Evolutionary conservation across 2,113 vertebrate genomes (phyloP).

Genomic region (Archilochus colubris): DNA sequence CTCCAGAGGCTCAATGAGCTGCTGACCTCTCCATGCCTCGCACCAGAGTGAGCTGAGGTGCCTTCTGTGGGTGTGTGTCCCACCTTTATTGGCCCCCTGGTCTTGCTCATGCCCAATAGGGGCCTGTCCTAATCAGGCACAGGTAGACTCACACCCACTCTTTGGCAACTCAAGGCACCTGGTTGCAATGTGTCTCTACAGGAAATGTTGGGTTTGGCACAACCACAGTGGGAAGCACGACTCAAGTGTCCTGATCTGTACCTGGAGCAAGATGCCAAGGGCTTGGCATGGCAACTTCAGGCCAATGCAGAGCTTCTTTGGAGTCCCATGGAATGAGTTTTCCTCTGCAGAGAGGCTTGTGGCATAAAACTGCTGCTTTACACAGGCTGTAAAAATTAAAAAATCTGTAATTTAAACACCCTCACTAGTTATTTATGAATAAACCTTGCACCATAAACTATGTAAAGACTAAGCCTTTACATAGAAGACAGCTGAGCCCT

Average conservation of each 20-base stretch:
- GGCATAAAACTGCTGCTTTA: neutral
- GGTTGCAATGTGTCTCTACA: too few relatives aligned
- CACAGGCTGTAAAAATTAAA: neutral
- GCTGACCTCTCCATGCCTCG: too few relatives aligned
- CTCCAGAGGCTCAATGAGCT: too few relatives aligned
- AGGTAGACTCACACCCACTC: too few relatives aligned
- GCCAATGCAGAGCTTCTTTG: neutral
- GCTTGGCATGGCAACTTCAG: neutral
- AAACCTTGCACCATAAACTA: neutral
- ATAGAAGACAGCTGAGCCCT: accelerated
- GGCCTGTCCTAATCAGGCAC: too few relatives aligned
- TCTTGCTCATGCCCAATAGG: too few relatives aligned
- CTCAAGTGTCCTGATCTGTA: neutral
- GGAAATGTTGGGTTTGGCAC: accelerated
- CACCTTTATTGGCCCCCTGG: too few relatives aligned
- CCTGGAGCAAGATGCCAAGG: neutral
- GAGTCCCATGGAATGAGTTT: neutral
- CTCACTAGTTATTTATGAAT: neutral
- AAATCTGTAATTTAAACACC: neutral
- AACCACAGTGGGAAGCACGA: accelerated
- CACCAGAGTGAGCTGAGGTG: too few relatives aligned
- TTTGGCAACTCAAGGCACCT: too few relatives aligned
- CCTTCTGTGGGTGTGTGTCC: too few relatives aligned
- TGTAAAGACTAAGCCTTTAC: neutral
- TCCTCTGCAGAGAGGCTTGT: neutral